Evolutionary conservation across 2,888 invertebrate genomes (phyloP).

Genomic region (Caenorhabditis sp.): DNA sequence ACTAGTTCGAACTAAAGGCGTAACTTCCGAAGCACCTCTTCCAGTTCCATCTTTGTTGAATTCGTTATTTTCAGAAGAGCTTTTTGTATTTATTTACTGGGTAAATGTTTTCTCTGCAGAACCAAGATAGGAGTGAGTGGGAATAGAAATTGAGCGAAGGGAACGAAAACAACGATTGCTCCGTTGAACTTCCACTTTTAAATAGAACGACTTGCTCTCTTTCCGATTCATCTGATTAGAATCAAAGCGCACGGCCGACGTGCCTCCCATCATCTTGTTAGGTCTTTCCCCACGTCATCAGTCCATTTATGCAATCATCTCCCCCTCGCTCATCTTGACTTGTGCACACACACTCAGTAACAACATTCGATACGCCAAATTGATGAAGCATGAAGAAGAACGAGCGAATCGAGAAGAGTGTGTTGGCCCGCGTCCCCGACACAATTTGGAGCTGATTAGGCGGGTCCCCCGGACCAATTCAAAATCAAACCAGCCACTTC

Average conservation of each 20-base stretch:
- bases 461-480: constrained; percentile 38
- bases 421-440: constrained; percentile 11
- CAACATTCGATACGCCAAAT: constrained; percentile 59
- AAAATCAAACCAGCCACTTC: constrained; percentile 58
- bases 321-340: constrained; percentile 14
- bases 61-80: not conserved
- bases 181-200: not conserved
- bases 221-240: not conserved
- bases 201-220: not conserved
- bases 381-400: constrained; percentile 65
- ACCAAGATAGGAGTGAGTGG: not conserved
- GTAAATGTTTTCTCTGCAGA: no score
- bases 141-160: not conserved
- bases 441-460: constrained; percentile 64
- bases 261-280: constrained; percentile 4
- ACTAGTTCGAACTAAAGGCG: no score
- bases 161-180: not conserved
- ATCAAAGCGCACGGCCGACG: not conserved
- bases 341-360: constrained; percentile 33
- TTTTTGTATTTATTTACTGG: not conserved
- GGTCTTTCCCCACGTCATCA: constrained; percentile 35
- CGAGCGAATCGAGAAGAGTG: constrained; percentile 25
- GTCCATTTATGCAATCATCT: constrained; percentile 41
- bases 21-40: no score
- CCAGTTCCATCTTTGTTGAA: not conserved